Conservation (phyloP, 2,888 invertebrate genomes). For the Coelinius sp. region DNA sequence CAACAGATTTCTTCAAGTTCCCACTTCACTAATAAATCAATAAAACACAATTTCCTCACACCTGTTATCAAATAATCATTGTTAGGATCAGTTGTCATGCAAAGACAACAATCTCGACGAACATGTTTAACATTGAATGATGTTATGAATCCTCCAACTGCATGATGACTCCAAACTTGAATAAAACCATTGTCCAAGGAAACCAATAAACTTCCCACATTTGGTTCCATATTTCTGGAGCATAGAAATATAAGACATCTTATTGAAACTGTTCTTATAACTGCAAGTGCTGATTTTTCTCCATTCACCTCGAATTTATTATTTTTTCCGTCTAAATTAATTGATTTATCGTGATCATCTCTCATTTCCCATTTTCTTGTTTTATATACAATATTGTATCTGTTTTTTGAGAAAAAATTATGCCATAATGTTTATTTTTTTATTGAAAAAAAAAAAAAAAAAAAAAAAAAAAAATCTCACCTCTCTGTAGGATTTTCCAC, state of each 20-base stretch:
- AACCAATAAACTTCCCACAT: constrained; percentile 79
- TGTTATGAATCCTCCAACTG: constrained; percentile 79
- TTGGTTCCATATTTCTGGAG: constrained; percentile 73
- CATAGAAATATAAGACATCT: constrained; percentile 80
- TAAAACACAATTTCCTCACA: constrained; percentile 62
- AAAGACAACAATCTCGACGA: constrained; percentile 77
- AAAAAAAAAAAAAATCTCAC: too few species aligned
- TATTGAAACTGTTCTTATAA: constrained; percentile 73
- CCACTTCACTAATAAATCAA: too few species aligned
- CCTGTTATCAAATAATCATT: constrained; percentile 84
- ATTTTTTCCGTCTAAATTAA: background rate
- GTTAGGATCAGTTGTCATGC: constrained; percentile 79
- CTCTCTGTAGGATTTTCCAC: constrained; percentile 67
- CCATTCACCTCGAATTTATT: constrained; percentile 1
- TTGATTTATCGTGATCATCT: background rate
- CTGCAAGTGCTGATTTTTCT: constrained; percentile 48
- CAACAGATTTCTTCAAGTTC: too few species aligned
- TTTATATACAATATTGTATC: constrained; percentile 4
- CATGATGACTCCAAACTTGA: constrained; percentile 87
- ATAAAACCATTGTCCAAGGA: constrained; percentile 83
- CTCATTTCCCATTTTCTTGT: background rate
- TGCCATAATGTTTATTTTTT: background rate
- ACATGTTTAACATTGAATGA: constrained; percentile 81
- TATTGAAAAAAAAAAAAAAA: background rate
- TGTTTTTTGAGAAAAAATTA: too few species aligned